Evolutionary conservation across 2,113 vertebrate species (phyloP).

Genomic region (human (Homo sapiens)): GRCh38 chr9:90880501-90881000

Average conservation of each 20-base stretch:
- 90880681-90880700: neutral
- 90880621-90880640: neutral
- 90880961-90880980: neutral
- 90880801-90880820: neutral
- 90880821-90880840: neutral
- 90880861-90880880: neutral
- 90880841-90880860: too few relatives aligned
- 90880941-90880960: too few relatives aligned
- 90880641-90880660: neutral
- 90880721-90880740: fast-evolving
- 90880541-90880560: fast-evolving
- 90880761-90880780: neutral
- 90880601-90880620: neutral
- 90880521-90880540: neutral
- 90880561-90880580: neutral
- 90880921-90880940: neutral
- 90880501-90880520: neutral
- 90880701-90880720: neutral
- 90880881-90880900: neutral
- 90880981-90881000: neutral
- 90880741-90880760: too few relatives aligned
- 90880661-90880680: neutral
- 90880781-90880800: fast-evolving
- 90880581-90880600: neutral
- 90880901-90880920: neutral